These are phyloP conservation scores for Otolemur garnettii DNA, from an alignment of 2,113 vertebrate genomes.

Conservation along the genomic window DNA sequence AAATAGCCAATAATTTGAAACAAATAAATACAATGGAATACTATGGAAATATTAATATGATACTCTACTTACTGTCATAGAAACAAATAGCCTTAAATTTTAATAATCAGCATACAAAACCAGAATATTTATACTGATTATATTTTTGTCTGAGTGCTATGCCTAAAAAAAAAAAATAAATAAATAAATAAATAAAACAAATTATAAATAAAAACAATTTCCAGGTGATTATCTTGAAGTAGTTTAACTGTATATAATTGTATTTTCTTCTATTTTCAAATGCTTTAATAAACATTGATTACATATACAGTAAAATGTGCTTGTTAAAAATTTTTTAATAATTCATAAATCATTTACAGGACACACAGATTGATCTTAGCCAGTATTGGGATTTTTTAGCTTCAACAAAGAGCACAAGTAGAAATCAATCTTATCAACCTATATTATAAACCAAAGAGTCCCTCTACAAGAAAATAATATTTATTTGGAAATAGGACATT, in stretches of 20 bases:
- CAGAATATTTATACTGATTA: background rate
- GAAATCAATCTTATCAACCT: slow-evolving; percentile 1
- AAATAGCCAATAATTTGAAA: background rate
- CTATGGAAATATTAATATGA: background rate
- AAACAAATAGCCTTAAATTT: background rate
- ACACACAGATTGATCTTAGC: background rate
- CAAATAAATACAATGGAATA: background rate
- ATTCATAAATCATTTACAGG: background rate
- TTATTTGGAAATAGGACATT: background rate
- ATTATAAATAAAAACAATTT: background rate
- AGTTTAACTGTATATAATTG: background rate
- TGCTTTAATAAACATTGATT: background rate
- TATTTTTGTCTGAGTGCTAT: background rate
- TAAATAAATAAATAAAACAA: no score
- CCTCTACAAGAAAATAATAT: background rate
- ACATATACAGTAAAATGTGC: background rate
- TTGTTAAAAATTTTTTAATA: slow-evolving; percentile 23
- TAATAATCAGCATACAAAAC: background rate
- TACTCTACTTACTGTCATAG: background rate
- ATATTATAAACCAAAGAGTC: background rate
- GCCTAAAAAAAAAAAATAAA: background rate
- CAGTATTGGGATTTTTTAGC: background rate
- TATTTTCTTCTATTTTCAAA: background rate
- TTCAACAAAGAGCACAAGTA: slow-evolving; percentile 40
- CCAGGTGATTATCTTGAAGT: background rate